phyloP scores from a whole-genome alignment of 2,113 vertebrate species.

The Elaphurus davidianus region DNA sequence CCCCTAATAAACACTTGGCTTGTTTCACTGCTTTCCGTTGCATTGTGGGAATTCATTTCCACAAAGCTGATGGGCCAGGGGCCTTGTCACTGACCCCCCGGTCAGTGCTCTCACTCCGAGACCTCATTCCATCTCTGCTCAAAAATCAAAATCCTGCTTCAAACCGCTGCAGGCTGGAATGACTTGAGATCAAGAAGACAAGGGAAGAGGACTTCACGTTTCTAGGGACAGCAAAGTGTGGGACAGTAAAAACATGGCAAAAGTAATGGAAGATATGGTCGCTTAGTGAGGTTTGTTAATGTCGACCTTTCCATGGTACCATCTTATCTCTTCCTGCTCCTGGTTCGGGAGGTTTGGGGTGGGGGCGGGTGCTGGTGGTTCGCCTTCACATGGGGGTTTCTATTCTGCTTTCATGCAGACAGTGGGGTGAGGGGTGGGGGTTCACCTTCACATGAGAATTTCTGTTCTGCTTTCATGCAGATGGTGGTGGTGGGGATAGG shows the following conservation, averaged over 20 bases:
- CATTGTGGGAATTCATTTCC: not conserved
- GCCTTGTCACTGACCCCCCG: not conserved
- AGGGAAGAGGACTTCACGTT: not conserved
- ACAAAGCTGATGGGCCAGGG: not conserved
- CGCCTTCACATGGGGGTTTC: not conserved
- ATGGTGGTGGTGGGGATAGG: not conserved
- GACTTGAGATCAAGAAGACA: not conserved
- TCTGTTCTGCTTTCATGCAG: not conserved
- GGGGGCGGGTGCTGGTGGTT: not conserved
- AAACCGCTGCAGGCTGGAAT: not conserved
- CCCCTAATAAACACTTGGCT: not conserved
- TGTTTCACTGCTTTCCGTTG: not conserved
- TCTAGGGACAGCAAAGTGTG: not conserved
- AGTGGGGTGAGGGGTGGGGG: no score
- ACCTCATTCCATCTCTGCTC: not conserved
- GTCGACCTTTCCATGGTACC: not conserved
- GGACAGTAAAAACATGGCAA: not conserved
- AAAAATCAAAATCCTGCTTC: not conserved
- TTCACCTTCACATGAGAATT: not conserved
- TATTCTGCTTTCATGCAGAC: not conserved
- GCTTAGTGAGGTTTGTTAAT: not conserved
- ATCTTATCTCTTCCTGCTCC: not conserved
- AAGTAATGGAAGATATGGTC: not conserved
- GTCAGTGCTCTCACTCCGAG: not conserved
- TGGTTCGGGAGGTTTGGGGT: fast-evolving